Conservation (phyloP, 2,113 vertebrate genomes). For the Ardeotis arabs region DNA sequence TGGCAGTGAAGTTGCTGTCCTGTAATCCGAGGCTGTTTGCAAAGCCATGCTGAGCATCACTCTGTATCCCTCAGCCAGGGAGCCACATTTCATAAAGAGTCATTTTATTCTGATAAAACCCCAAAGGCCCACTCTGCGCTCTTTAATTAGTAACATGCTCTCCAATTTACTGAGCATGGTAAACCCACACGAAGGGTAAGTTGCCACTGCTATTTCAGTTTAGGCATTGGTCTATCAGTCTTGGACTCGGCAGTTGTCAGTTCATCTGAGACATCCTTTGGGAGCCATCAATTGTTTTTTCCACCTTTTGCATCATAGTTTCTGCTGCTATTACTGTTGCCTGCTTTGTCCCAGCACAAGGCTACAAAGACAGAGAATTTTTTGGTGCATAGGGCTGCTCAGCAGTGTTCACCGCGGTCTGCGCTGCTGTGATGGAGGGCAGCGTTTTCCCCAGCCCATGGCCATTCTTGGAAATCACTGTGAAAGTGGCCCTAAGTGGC, state of each 20-base stretch:
- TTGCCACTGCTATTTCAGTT: not conserved
- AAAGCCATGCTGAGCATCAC: not conserved
- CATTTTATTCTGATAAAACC: not conserved
- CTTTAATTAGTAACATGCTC: not conserved
- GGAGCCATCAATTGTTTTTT: not conserved
- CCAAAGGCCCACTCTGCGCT: not conserved
- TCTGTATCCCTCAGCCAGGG: not conserved
- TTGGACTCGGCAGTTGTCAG: not conserved
- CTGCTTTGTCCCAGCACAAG: not conserved
- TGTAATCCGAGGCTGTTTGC: not conserved
- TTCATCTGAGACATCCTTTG: not conserved
- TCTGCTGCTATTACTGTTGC: not conserved
- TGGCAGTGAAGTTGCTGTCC: not conserved
- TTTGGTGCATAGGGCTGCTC: not conserved
- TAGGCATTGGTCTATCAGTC: not conserved
- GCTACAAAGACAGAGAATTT: not conserved
- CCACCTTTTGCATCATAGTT: not conserved
- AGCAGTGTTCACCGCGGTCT: not conserved
- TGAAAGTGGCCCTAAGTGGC: not conserved
- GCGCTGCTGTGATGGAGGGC: not conserved
- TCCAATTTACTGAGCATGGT: fast-evolving
- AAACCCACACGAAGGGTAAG: not conserved
- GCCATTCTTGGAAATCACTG: not conserved
- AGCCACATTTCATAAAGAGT: not conserved
- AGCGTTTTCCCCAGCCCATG: not conserved